A percentile compares a stretch with the other conserved stretches of the same genome.
Evolutionary conservation across 2,113 vertebrate genomes (phyloP).

Genomic region (Ammodytes marinus): DNA sequence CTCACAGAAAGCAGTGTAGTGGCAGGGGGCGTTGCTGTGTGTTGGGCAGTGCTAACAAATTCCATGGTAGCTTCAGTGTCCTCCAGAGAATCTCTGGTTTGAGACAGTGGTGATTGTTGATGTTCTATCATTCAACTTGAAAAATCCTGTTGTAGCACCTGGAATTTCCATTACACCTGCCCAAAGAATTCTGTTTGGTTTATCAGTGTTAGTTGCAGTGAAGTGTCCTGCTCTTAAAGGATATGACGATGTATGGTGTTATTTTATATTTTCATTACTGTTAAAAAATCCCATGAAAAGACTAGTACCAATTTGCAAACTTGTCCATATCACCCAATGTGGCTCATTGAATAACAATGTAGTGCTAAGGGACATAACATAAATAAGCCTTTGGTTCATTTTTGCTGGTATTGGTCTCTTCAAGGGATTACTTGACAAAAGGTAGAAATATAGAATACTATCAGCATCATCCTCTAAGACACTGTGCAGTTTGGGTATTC

Average conservation of each 20-base stretch:
- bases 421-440: constrained; percentile 16
- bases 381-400: background rate
- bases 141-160: constrained; percentile 36
- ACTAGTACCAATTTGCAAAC: constrained; percentile 3
- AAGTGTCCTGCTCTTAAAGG: constrained; percentile 64
- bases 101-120: constrained; percentile 15
- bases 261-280: constrained; percentile 34
- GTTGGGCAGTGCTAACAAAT: constrained; percentile 50
- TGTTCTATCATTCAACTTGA: constrained; percentile 10
- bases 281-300: constrained; percentile 29
- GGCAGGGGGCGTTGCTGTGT: constrained; percentile 29
- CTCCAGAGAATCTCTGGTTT: constrained; percentile 19
- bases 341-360: background rate
- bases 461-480: constrained; percentile 36
- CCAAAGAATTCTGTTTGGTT: constrained; percentile 34
- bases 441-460: constrained; percentile 5
- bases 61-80: constrained; percentile 33
- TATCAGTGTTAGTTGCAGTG: constrained; percentile 40
- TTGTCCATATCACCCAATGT: background rate
- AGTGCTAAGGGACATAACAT: background rate
- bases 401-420: constrained; percentile 48
- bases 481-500: constrained; percentile 62
- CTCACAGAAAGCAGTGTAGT: background rate
- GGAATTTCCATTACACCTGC: constrained; percentile 55
- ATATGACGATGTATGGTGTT: background rate